Conservation (phyloP, 2,113 vertebrate species). For the Chionis minor region DNA sequence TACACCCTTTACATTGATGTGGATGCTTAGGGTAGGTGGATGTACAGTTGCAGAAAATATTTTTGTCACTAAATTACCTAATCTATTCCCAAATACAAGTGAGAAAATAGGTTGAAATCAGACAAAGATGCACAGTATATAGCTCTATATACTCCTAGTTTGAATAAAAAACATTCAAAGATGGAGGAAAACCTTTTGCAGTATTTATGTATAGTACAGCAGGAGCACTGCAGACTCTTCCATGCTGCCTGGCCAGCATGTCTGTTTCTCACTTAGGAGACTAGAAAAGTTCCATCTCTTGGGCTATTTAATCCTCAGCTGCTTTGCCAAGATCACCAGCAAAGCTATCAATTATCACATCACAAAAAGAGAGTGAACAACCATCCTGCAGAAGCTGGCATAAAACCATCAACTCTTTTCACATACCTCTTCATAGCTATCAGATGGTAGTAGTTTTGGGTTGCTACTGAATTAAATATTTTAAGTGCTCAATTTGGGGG, state of each 20-base stretch:
- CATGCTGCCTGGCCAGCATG: constrained; percentile 4
- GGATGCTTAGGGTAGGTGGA: background rate
- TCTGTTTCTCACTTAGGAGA: constrained; percentile 47
- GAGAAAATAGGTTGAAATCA: background rate
- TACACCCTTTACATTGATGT: background rate
- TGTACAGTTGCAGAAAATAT: background rate
- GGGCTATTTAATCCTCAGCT: constrained; percentile 43
- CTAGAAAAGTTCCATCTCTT: constrained; percentile 44
- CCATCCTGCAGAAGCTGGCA: constrained; percentile 54
- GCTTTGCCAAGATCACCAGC: constrained; percentile 52
- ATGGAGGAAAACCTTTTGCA: background rate
- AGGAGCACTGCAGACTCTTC: constrained; percentile 6
- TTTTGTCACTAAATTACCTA: background rate
- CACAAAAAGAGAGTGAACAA: constrained; percentile 51
- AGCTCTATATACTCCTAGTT: background rate
- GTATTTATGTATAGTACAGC: background rate
- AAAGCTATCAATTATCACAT: constrained; percentile 66
- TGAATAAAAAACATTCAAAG: background rate
- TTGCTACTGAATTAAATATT: constrained; percentile 33
- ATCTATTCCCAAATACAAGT: background rate
- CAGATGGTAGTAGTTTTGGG: constrained; percentile 41
- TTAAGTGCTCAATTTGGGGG: background rate
- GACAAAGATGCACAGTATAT: background rate
- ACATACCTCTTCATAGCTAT: constrained; percentile 46
- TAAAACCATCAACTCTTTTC: constrained; percentile 27